Conservation (phyloP, 1,140 invertebrate species). For the Bombus picipes region DNA sequence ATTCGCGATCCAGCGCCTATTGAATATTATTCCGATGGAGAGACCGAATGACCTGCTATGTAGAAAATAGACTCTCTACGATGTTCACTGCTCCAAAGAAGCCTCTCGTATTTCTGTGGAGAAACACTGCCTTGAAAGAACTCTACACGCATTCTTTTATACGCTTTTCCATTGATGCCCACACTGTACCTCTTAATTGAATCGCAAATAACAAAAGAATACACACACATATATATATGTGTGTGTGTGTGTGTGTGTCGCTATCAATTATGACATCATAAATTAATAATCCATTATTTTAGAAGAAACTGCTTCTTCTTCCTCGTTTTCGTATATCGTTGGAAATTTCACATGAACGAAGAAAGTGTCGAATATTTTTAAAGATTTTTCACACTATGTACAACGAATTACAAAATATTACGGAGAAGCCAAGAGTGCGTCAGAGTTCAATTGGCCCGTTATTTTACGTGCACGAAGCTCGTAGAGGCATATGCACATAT, state of each 20-base stretch:
- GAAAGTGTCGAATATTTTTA: neutral
- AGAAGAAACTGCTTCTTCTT: neutral
- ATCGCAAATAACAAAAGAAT: neutral
- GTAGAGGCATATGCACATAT: slow-evolving; percentile 49
- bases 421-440: slow-evolving; percentile 25
- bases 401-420: slow-evolving; percentile 40
- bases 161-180: slow-evolving; percentile 33
- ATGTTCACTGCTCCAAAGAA: slow-evolving; percentile 48
- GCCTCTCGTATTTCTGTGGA: slow-evolving; percentile 26
- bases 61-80: slow-evolving; percentile 65
- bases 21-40: slow-evolving; percentile 83
- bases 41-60: slow-evolving; percentile 77
- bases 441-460: slow-evolving; percentile 30
- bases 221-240: no score
- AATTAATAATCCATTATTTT: neutral
- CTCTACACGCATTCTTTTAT: slow-evolving; percentile 46
- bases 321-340: neutral
- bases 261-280: no score
- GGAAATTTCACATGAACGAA: neutral
- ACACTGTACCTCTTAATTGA: neutral
- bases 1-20: slow-evolving; percentile 84
- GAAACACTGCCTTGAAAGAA: slow-evolving; percentile 47
- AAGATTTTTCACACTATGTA: neutral
- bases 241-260: no score
- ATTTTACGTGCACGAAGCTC: slow-evolving; percentile 29